Percentiles rank a stretch among this genome's conserved stretches.
These are phyloP conservation scores for Linnaemya vulpina DNA, from an alignment of 2,888 invertebrate genomes.

Conservation along the genomic window DNA sequence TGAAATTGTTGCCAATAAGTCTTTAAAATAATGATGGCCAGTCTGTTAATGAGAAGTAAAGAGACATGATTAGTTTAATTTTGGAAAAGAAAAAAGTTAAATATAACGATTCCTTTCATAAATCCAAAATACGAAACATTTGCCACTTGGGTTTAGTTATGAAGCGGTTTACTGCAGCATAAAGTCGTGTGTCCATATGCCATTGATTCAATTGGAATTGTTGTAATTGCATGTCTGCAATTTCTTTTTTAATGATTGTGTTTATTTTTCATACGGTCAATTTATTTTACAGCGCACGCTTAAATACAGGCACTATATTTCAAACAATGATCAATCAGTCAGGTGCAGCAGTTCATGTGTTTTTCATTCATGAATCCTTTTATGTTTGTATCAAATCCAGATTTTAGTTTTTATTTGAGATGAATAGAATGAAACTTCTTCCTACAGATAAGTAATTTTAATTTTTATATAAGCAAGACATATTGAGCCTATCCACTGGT, in stretches of 20 bases:
- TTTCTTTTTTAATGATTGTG: background rate
- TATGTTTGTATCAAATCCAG: too few relatives aligned
- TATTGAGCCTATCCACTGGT: background rate
- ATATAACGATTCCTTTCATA: background rate
- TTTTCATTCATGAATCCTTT: too few relatives aligned
- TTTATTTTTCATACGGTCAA: constrained; percentile 1
- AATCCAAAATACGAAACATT: background rate
- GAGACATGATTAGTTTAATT: too few relatives aligned
- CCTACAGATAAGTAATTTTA: too few relatives aligned
- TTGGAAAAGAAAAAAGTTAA: too few relatives aligned
- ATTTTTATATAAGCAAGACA: background rate
- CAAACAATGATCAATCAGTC: background rate
- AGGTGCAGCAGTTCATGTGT: background rate
- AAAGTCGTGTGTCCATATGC: background rate
- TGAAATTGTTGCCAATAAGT: background rate
- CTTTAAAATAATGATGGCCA: background rate
- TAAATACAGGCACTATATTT: background rate
- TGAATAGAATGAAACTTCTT: too few relatives aligned
- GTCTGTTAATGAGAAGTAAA: too few relatives aligned
- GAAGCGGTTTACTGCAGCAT: background rate
- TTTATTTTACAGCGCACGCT: background rate
- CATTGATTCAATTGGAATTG: background rate
- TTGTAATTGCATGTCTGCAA: constrained; percentile 2
- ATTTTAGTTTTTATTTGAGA: too few relatives aligned
- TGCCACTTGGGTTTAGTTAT: background rate